Evolutionary conservation across 2,113 vertebrate genomes (phyloP).

Genomic region (Corapipo altera): DNA sequence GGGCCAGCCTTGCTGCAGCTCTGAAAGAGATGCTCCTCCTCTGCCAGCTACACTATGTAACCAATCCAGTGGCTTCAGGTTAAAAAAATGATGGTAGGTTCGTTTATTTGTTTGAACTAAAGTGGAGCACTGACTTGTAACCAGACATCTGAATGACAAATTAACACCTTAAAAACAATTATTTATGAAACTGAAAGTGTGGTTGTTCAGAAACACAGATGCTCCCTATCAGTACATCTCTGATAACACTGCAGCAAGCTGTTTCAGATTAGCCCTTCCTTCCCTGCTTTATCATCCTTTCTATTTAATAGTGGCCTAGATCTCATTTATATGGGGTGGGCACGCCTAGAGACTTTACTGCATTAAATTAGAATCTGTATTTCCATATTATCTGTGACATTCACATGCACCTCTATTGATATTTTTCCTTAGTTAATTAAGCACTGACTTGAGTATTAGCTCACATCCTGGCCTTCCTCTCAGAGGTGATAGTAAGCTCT

Average conservation of each 20-base stretch:
- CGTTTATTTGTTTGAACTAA: neutral
- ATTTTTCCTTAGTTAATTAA: conserved; percentile 70
- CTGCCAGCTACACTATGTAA: neutral
- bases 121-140: neutral
- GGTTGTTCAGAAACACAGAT: neutral
- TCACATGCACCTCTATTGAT: conserved; percentile 63
- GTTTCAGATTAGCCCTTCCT: conserved; percentile 1
- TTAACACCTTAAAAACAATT: neutral
- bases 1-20: neutral
- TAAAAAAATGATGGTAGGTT: neutral
- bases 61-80: neutral
- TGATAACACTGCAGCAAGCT: neutral
- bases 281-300: conserved; percentile 3
- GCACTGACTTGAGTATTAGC: conserved; percentile 51
- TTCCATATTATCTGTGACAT: conserved; percentile 68
- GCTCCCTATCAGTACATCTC: neutral
- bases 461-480: conserved; percentile 43
- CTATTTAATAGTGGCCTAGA: conserved; percentile 54
- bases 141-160: neutral
- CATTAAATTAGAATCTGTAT: conserved; percentile 65
- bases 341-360: conserved; percentile 40
- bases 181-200: neutral
- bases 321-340: conserved; percentile 53
- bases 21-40: neutral
- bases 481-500: conserved; percentile 18